Base-by-base conservation (phyloP, 1,140 invertebrate species). In the Grapholita molesta region DNA sequence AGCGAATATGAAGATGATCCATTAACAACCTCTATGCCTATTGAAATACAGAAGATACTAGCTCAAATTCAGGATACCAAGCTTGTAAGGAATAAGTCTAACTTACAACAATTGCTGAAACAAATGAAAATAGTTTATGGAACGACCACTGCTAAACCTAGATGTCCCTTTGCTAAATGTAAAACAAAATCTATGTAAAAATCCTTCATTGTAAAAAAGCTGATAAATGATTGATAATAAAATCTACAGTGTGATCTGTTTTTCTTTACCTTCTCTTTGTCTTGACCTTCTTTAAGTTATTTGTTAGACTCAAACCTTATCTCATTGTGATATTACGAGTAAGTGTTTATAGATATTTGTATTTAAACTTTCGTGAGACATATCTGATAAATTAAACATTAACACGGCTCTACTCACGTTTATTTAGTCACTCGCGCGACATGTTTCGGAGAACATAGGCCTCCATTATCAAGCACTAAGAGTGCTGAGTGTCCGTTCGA, bases 111-210 rank as follows among this genome's bases (percentile, higher is more conserved):
- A 7, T 21, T 86, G 21, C 15, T 83, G 66, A 52, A 71, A 11
- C 72, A 82, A 32, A 68, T 86, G 48, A 83, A 81, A 69, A 12
- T 76, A 9, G 73, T 82, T 7, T 84, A 81, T 64, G 76, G 77
- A 9, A 78, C 78, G 3, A 66, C 72, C 11, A 57, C 74, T 42
- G 71, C 75, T 32, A 77, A 68, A 33, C 9, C 25, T 61, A 28
- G 12, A 61, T 61, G 55, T 61, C 55, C 55, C n/a, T 48, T 48
- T n/a, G 18, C 42, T 15, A 48, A 3, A 7, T 48, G 42, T 7
- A 48, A 48, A 18, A 5, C 18, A 48, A 48, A 21, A 48, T 18
- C 15, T 21, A 48, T 21, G 15, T 15, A n/a, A 48, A 8, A 21
- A 8, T 42, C 5, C 18, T 21, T 48, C 2, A 9, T 48, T 21